Base-by-base conservation (phyloP, 1,140 invertebrate species). In the Rhagoletis zephyria region DNA sequence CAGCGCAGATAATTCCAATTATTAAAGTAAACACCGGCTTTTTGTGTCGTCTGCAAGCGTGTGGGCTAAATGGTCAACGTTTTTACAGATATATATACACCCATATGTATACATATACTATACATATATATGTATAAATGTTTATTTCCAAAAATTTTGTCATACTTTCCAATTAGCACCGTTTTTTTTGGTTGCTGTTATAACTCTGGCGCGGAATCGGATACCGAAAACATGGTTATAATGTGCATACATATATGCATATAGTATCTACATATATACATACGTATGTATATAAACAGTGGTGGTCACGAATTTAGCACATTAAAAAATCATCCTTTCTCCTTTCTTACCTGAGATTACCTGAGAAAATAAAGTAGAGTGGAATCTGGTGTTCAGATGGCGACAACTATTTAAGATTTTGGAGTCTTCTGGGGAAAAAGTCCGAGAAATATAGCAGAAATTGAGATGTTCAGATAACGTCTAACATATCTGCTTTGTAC, bases 1-100 rank as follows among this genome's bases (percentile, higher is more conserved):
- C 48, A 81, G 48, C 19, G 12, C 74, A 81, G 74, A 81, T 56
- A 81, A 81, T 81, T 81, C 74, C 45, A 81, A 81, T 81, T 81
- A 19, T 56, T 81, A 51, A 81, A 81, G n/a, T 56, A 81, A 81
- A 81, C 74, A 81, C 48, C 48, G 19, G n/a, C 19, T 81, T 12
- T 40, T 56, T 81, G 48, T 56, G 74, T 56, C 74, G 45, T 51
- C 74, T 56, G 45, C 45, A 81, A 51, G 19, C 30, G 30, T 74
- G 16, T 48, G 67, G 40, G 12, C 14, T 4, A 16, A 45, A 48
- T 74, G 42, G 42, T 48, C 45, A 81, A 81, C n/a, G n/a, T n/a
- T n/a, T 16, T 81, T 81, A 19, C 9, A n/a, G n/a, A n/a, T n/a
- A 30, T 30, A 30, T 30, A 30, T 30, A 30, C 30, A 30, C 30